These are phyloP conservation scores for Polymixis lichenea DNA, from an alignment of 2,888 invertebrate species.

Conservation along the genomic window DNA sequence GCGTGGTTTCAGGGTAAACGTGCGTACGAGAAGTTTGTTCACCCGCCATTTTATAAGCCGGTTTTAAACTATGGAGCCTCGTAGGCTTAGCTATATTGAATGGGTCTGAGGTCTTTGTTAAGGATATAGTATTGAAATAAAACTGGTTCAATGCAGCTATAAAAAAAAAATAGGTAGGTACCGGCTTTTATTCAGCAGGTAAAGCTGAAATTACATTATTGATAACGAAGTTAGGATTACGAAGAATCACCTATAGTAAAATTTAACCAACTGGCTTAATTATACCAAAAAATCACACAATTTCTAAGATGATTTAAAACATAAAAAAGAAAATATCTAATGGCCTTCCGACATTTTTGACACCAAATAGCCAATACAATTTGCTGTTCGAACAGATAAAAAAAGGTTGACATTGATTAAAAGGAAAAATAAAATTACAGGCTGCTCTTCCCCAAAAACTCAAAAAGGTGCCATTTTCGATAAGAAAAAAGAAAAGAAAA, in stretches of 20 bases:
- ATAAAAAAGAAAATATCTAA: too few species aligned
- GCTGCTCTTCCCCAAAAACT: not conserved
- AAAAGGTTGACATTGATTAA: not conserved
- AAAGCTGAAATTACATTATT: not conserved
- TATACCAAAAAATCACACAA: not conserved
- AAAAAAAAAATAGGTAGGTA: too few species aligned
- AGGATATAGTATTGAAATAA: constrained; percentile 18
- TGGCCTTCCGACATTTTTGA: not conserved
- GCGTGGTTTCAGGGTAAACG: constrained; percentile 25
- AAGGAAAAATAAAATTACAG: not conserved
- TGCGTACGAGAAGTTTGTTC: constrained; percentile 28
- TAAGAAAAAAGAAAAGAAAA: constrained; percentile 4
- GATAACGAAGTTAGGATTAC: not conserved
- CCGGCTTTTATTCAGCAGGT: not conserved
- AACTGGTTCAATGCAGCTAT: not conserved
- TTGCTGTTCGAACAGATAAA: not conserved
- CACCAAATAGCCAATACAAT: not conserved
- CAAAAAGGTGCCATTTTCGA: not conserved
- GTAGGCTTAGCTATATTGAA: not conserved
- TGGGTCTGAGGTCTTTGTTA: constrained; percentile 35
- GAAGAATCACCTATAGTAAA: not conserved
- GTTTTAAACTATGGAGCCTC: constrained; percentile 29
- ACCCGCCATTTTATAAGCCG: constrained; percentile 27
- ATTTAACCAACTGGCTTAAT: not conserved
- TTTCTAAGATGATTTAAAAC: too few species aligned